A percentile compares a stretch with the other conserved stretches of the same genome.
phyloP scores from a whole-genome alignment of 2,113 vertebrate genomes.

The Melanotaenia duboulayi region DNA sequence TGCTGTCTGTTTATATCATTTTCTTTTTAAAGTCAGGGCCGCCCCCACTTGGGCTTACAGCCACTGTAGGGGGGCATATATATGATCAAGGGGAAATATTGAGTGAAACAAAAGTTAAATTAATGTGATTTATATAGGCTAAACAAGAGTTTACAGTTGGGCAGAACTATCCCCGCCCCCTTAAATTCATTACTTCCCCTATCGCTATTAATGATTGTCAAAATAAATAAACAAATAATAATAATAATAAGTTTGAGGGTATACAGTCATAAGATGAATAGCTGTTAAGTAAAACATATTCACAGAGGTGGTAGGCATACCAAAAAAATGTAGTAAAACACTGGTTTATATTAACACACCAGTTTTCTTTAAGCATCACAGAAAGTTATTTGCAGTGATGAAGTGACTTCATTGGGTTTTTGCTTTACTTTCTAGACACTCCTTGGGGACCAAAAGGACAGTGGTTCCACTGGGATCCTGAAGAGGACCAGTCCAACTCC shows the following conservation, averaged over 20 bases:
- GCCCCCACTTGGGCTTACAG: neutral
- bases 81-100: neutral
- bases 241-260: too few species aligned
- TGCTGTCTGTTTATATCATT: neutral
- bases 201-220: slow-evolving; percentile 7
- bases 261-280: too few species aligned
- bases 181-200: neutral
- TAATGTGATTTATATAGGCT: neutral
- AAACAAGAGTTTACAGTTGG: neutral
- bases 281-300: too few species aligned
- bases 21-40: neutral
- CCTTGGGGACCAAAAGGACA: slow-evolving; percentile 72
- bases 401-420: slow-evolving; percentile 2
- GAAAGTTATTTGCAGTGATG: too few species aligned
- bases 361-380: neutral
- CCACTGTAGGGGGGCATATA: neutral
- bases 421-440: slow-evolving; percentile 61
- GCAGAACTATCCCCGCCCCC: neutral
- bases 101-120: neutral
- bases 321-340: neutral
- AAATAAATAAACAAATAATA: too few species aligned
- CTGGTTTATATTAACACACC: slow-evolving; percentile 1
- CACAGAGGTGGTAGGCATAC: too few species aligned
- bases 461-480: slow-evolving; percentile 65
- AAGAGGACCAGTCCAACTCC: slow-evolving; percentile 79